A percentile compares a stretch with the other conserved stretches of the same genome.
phyloP scores from a whole-genome alignment of 2,888 invertebrate genomes.

The Stenoptilia bipunctidactyla region DNA sequence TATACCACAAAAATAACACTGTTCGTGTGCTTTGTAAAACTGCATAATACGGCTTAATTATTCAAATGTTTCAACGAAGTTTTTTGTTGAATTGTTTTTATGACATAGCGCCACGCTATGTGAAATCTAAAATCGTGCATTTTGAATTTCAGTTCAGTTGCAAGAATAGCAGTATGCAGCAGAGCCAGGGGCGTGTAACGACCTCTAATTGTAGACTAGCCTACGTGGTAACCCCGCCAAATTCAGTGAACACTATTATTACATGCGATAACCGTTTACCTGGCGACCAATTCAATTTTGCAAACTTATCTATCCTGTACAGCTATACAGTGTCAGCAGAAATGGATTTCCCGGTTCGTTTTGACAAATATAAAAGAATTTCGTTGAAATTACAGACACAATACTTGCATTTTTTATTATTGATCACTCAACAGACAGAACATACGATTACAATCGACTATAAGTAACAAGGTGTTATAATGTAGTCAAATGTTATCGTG shows the following conservation, averaged over 20 bases:
- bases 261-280: slow-evolving; percentile 45
- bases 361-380: slow-evolving; percentile 5
- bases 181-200: neutral
- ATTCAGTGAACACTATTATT: slow-evolving; percentile 37
- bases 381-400: neutral
- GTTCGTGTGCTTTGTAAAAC: too few relatives aligned
- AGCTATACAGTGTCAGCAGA: slow-evolving; percentile 20
- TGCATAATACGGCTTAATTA: too few relatives aligned
- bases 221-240: slow-evolving; percentile 6
- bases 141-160: neutral
- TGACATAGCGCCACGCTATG: neutral
- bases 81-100: neutral
- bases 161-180: neutral
- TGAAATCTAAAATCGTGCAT: neutral
- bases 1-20: too few relatives aligned
- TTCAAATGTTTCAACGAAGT: too few relatives aligned
- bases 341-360: slow-evolving; percentile 49
- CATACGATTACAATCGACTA: too few relatives aligned
- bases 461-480: too few relatives aligned
- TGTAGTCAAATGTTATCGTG: too few relatives aligned
- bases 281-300: slow-evolving; percentile 42
- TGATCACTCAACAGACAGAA: too few relatives aligned
- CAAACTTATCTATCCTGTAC: slow-evolving; percentile 29
- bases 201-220: neutral
- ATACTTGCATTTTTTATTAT: too few relatives aligned